These are phyloP conservation scores for Anneissia japonica DNA, from an alignment of 35 echinoderm and acorn worm species.

Conservation along the genomic window DNA sequence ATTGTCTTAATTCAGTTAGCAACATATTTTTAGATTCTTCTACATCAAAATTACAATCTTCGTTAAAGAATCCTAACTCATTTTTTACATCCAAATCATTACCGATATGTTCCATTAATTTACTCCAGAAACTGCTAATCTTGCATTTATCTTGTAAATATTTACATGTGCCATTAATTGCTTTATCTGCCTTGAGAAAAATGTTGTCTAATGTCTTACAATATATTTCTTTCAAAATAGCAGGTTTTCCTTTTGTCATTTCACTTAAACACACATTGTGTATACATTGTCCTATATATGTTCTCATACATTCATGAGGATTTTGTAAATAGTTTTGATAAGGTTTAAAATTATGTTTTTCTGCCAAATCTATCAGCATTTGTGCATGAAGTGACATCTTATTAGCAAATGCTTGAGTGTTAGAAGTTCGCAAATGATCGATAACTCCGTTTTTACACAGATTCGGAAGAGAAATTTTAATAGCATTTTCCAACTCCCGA, in stretches of 20 bases:
- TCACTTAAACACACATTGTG: background rate
- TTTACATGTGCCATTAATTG: background rate
- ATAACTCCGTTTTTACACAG: background rate
- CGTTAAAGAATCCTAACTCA: background rate
- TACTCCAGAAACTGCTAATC: background rate
- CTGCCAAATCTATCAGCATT: background rate
- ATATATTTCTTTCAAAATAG: background rate
- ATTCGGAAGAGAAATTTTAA: background rate
- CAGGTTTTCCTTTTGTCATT: background rate
- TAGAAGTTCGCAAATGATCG: background rate
- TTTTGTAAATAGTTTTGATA: background rate
- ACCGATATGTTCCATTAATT: background rate
- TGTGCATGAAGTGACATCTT: background rate
- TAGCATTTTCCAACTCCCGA: background rate
- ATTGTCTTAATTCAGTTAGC: background rate
- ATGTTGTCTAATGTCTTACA: background rate
- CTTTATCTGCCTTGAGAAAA: background rate
- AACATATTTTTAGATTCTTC: background rate
- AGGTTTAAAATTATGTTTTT: background rate
- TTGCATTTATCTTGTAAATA: background rate
- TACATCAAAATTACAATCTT: background rate
- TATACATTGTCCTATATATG: background rate
- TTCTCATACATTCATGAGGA: background rate
- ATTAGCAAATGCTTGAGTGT: background rate
- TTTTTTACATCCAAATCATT: background rate